Percentiles rank a stretch among this genome's conserved stretches.
phyloP scores from a whole-genome alignment of 2,888 invertebrate genomes.

The Coenonympha glycerion region DNA sequence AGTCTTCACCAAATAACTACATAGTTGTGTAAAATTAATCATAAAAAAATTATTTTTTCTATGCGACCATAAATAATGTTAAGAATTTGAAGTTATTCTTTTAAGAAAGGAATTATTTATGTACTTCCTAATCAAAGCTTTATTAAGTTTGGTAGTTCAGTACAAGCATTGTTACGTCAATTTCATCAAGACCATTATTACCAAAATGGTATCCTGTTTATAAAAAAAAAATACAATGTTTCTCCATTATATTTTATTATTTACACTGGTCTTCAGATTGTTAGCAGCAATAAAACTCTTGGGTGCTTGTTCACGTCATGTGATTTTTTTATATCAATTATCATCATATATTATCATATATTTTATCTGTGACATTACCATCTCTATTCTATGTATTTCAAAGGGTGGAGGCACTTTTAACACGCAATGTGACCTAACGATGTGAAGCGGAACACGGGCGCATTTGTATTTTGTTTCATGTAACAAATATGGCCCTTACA shows the following conservation, averaged over 20 bases:
- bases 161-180: slow-evolving; percentile 30
- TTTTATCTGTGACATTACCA: slow-evolving; percentile 24
- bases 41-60: slow-evolving; percentile 48
- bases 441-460: too few relatives aligned
- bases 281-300: slow-evolving; percentile 16
- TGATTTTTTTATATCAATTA: too few relatives aligned
- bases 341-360: slow-evolving; percentile 4
- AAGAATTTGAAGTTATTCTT: slow-evolving; percentile 65
- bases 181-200: background rate
- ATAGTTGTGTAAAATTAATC: slow-evolving; percentile 47
- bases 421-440: too few relatives aligned
- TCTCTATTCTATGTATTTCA: slow-evolving; percentile 25
- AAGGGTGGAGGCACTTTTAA: slow-evolving; percentile 11
- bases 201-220: too few relatives aligned
- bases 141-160: slow-evolving; percentile 41
- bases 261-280: slow-evolving; percentile 14
- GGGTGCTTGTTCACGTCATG: slow-evolving; percentile 25
- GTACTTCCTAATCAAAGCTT: slow-evolving; percentile 53
- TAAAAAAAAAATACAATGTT: background rate
- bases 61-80: slow-evolving; percentile 42
- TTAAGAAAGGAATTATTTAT: slow-evolving; percentile 70
- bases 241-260: background rate
- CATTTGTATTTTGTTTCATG: too few relatives aligned
- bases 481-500: too few relatives aligned
- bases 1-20: slow-evolving; percentile 48